These are phyloP conservation scores for Malthinus flaveolus DNA, from an alignment of 2,888 invertebrate genomes.

Conservation along the genomic window DNA sequence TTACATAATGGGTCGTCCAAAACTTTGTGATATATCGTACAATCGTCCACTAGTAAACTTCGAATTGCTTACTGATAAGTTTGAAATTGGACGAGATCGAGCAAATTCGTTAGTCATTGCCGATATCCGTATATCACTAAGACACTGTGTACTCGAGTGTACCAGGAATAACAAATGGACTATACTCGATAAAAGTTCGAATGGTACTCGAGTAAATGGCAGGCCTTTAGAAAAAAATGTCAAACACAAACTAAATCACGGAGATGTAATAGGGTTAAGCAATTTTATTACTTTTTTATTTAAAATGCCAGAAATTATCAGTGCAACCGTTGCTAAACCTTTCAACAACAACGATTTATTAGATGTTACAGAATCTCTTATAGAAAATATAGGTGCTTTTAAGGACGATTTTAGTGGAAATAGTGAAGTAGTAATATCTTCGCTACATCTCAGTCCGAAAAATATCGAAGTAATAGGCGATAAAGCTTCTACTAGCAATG, in stretches of 20 bases:
- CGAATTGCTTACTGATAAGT: no score
- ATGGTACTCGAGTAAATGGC: no score
- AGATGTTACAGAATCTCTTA: slow-evolving; percentile 2
- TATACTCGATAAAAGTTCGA: no score
- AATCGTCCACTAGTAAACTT: no score
- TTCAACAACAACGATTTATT: slow-evolving; percentile 3
- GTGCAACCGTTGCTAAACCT: neutral
- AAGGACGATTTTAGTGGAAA: neutral
- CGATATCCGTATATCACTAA: no score
- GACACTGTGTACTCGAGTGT: no score
- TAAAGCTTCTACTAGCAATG: neutral
- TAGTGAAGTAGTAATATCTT: neutral
- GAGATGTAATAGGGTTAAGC: slow-evolving; percentile 53
- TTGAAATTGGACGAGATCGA: no score
- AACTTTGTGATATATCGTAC: no score
- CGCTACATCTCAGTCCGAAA: neutral
- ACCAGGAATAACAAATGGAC: no score
- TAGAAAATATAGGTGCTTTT: slow-evolving; percentile 1
- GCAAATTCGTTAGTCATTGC: no score
- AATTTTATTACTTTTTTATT: slow-evolving; percentile 10
- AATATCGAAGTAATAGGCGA: neutral
- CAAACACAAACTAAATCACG: slow-evolving; percentile 50
- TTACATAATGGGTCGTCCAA: no score
- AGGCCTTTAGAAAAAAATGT: slow-evolving; percentile 49
- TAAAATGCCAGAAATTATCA: neutral